Percentiles rank a stretch among this genome's conserved stretches.
Conservation (phyloP, 1,140 invertebrate genomes). For the Zaprionus gabonicus region DNA sequence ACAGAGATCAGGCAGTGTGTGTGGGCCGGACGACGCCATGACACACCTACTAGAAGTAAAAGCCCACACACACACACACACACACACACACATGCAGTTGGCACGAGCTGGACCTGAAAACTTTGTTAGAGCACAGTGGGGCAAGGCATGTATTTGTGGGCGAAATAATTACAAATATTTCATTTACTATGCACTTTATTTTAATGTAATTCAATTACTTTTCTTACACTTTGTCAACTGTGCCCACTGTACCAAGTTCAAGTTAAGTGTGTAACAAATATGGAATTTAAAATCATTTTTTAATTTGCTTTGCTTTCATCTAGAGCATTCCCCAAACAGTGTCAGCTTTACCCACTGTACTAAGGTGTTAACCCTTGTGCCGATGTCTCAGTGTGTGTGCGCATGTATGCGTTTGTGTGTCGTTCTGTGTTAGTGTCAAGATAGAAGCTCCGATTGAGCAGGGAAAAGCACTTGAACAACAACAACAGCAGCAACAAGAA, state of each 20-base stretch:
- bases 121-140: slow-evolving; percentile 16
- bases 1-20: slow-evolving; percentile 49
- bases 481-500: slow-evolving; percentile 6
- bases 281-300: neutral
- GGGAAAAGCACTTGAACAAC: slow-evolving; percentile 47
- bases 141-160: neutral
- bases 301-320: neutral
- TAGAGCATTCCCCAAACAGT: neutral
- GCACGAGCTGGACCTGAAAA: slow-evolving; percentile 48
- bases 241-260: neutral
- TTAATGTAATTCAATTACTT: neutral
- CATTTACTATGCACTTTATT: neutral
- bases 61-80: slow-evolving; percentile 41
- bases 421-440: slow-evolving; percentile 38
- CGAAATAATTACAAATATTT: neutral
- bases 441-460: slow-evolving; percentile 65
- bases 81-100: slow-evolving; percentile 22
- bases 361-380: slow-evolving; percentile 59
- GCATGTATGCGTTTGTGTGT: slow-evolving; percentile 20
- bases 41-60: slow-evolving; percentile 49
- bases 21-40: slow-evolving; percentile 41
- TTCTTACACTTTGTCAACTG: neutral
- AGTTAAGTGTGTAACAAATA: neutral
- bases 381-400: slow-evolving; percentile 6
- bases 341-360: neutral